Evolutionary conservation across 2,113 vertebrate genomes (phyloP).

Genomic region (Origma solitaria): DNA sequence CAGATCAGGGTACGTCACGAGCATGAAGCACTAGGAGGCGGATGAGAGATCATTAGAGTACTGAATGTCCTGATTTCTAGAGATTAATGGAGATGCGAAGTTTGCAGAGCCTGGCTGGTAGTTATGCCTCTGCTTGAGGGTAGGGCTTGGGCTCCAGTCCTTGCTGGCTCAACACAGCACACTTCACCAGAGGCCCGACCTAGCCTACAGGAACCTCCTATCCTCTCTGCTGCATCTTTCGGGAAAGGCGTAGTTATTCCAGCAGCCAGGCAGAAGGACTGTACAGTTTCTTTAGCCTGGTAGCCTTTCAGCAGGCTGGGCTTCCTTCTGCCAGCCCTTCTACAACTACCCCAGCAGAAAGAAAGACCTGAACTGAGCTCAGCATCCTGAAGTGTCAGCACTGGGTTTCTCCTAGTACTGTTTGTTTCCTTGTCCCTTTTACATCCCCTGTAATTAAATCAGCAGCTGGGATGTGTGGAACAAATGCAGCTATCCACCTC

Average conservation of each 20-base stretch:
- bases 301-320: background rate
- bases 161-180: background rate
- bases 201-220: background rate
- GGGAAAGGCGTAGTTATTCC: background rate
- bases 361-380: background rate
- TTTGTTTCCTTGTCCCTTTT: background rate
- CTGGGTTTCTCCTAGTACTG: background rate
- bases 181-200: background rate
- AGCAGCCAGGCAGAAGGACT: background rate
- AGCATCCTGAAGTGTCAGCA: background rate
- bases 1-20: background rate
- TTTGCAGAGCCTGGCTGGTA: background rate
- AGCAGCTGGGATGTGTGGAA: background rate
- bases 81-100: background rate
- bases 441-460: background rate
- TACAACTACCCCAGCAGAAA: rapidly evolving
- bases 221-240: background rate
- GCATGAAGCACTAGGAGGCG: background rate
- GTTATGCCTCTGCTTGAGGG: background rate
- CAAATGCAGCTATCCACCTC: background rate
- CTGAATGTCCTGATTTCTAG: background rate
- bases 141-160: background rate
- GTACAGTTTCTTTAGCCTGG: background rate
- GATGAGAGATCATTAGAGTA: background rate
- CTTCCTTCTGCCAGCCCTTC: background rate